Evolutionary conservation across 2,888 invertebrate genomes (phyloP).

Genomic region (Uropetala carovei): DNA sequence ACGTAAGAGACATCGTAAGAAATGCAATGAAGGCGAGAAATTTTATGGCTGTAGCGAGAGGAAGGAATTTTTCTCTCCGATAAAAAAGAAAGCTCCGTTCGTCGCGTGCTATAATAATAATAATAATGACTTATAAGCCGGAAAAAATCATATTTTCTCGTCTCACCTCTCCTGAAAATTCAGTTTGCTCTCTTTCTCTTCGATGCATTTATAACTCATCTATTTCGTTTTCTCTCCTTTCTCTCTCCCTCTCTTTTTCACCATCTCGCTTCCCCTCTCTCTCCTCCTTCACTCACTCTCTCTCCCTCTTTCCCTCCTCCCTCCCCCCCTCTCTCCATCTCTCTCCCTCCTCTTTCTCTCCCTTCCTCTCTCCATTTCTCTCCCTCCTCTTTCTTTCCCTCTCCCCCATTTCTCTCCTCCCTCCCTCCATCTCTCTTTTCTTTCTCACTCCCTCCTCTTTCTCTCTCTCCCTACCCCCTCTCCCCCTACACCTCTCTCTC

Average conservation of each 20-base stretch:
- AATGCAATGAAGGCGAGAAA: too few species aligned
- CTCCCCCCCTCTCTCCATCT: conserved; percentile 31
- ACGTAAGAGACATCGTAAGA: too few species aligned
- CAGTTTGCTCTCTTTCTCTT: not conserved
- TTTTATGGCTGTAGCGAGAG: too few species aligned
- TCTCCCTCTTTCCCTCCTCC: not conserved
- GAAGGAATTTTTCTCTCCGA: too few species aligned
- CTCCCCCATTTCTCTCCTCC: not conserved
- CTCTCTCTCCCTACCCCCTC: not conserved
- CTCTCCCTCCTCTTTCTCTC: not conserved
- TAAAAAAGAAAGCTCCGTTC: too few species aligned
- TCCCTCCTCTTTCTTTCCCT: not conserved
- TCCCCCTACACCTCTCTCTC: not conserved
- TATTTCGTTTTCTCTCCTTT: conserved; percentile 3
- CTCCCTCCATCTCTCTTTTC: not conserved
- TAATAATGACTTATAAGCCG: too few species aligned
- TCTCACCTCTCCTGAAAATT: too few species aligned
- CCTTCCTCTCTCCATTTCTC: not conserved
- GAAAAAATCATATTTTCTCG: too few species aligned
- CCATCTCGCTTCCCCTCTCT: not conserved
- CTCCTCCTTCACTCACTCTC: not conserved
- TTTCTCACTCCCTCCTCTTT: not conserved
- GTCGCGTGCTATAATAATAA: too few species aligned
- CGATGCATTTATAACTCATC: too few species aligned
- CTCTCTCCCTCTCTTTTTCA: not conserved